Conservation (phyloP, 2,113 vertebrate species). For the Cyprinus carpio region DNA sequence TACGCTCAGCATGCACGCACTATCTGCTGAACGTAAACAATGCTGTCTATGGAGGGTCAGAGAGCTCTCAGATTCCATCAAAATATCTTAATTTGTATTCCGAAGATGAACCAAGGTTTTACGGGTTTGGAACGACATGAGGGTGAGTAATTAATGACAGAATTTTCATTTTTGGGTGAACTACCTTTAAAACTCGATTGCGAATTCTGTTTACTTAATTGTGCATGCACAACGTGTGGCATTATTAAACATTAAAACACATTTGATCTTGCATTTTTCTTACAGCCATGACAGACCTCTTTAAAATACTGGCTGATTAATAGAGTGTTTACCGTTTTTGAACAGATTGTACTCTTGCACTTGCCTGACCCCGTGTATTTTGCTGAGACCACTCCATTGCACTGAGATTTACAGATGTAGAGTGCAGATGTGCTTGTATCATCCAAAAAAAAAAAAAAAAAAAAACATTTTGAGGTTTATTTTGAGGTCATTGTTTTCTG, state of each 20-base stretch:
- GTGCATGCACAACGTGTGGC: neutral
- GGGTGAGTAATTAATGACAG: no score
- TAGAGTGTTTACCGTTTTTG: neutral
- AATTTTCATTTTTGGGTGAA: no score
- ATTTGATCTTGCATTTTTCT: neutral
- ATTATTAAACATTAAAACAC: neutral
- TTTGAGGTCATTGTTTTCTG: neutral
- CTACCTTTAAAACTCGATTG: neutral
- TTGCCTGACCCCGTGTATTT: neutral
- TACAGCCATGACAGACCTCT: neutral
- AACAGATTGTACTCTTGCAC: neutral
- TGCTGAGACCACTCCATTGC: neutral
- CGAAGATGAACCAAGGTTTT: no score
- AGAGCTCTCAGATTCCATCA: no score
- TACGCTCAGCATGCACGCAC: no score
- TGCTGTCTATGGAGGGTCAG: no score
- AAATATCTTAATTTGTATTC: no score
- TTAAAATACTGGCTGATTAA: slow-evolving; percentile 4
- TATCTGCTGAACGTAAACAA: no score
- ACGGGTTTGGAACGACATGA: no score
- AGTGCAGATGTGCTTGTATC: slow-evolving; percentile 6
- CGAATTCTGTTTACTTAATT: neutral
- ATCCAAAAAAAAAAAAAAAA: neutral
- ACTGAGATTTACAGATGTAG: neutral
- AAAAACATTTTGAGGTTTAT: neutral